phyloP scores from a whole-genome alignment of 2,797 vertebrate species.

The Hafferia zeledoni region DNA sequence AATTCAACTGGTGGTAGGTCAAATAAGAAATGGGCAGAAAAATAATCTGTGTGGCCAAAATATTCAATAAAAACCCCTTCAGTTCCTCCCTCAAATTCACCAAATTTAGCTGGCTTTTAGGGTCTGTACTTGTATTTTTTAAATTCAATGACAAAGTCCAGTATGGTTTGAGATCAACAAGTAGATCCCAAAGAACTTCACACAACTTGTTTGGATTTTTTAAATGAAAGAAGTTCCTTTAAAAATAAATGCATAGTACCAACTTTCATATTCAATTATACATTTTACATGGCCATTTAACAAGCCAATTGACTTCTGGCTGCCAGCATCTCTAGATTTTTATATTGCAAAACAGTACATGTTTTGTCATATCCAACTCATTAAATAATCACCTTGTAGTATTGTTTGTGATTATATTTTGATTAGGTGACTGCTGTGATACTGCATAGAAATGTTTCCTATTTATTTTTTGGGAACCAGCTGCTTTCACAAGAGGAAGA shows the following conservation, averaged over 20 bases:
- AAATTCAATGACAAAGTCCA: background rate
- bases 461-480: background rate
- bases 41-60: background rate
- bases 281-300: background rate
- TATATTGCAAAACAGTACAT: background rate
- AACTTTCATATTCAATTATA: background rate
- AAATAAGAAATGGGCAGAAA: background rate
- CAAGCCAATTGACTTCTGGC: background rate
- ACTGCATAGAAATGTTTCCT: background rate
- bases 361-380: background rate
- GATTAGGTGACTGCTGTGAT: background rate
- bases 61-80: too few relatives aligned
- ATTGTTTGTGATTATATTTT: conserved; percentile 1
- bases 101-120: background rate
- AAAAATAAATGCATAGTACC: background rate
- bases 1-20: background rate
- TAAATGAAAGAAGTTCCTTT: background rate
- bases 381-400: background rate
- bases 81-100: background rate
- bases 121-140: background rate
- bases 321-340: background rate
- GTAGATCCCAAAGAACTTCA: background rate
- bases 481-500: background rate
- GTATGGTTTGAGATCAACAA: background rate
- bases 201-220: background rate